A percentile compares a stretch with the other conserved stretches of the same genome.
These are phyloP conservation scores for Macroteleia sp. DNA, from an alignment of 2,888 invertebrate genomes.

Conservation along the genomic window DNA sequence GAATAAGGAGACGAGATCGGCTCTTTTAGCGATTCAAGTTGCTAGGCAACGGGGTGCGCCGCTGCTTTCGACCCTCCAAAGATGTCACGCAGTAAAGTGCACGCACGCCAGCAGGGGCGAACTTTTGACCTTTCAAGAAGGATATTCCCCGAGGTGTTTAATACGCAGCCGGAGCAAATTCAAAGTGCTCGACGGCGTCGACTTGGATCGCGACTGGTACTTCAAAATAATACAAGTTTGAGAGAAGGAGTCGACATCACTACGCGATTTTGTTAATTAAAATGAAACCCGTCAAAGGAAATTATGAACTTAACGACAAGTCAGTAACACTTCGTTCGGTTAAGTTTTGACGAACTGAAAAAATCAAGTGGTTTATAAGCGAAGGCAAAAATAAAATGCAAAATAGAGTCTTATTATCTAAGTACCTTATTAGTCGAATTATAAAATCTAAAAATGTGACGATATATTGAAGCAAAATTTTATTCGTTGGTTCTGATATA, in stretches of 20 bases:
- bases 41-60: constrained; percentile 70
- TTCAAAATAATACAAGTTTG: constrained; percentile 9
- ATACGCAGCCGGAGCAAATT: constrained; percentile 24
- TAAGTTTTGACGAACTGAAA: neutral
- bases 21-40: constrained; percentile 67
- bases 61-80: constrained; percentile 69
- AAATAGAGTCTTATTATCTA: no score
- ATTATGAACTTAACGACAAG: neutral
- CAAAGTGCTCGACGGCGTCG: constrained; percentile 20
- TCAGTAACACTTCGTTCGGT: neutral
- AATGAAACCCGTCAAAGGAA: constrained; percentile 11
- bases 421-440: no score
- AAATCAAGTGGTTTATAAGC: neutral
- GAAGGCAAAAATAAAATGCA: neutral
- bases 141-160: constrained; percentile 58
- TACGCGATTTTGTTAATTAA: constrained; percentile 19
- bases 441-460: no score
- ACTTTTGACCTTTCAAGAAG: constrained; percentile 78
- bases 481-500: no score
- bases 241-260: neutral
- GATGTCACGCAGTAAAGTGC: constrained; percentile 70
- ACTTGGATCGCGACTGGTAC: constrained; percentile 9
- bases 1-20: constrained; percentile 50
- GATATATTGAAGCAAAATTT: no score
- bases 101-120: constrained; percentile 66